Evolutionary conservation across 2,797 vertebrate genomes (phyloP).

Genomic region (Tokudaia muenninki): DNA sequence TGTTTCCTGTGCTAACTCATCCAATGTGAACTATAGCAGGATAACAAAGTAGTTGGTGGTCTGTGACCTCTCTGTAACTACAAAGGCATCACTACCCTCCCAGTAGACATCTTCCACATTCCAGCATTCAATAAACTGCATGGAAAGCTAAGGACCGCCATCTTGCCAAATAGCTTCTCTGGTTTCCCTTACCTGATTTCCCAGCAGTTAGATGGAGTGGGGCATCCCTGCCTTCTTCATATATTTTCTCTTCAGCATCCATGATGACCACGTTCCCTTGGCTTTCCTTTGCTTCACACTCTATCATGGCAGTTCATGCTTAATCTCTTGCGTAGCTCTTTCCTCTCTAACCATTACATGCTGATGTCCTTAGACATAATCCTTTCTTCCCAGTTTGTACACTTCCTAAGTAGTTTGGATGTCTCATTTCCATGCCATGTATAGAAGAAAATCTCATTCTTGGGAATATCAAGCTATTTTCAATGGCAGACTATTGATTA

Average conservation of each 20-base stretch:
- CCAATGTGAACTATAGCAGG: not conserved
- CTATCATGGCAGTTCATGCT: not conserved
- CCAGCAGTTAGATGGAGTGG: not conserved
- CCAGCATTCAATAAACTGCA: not conserved
- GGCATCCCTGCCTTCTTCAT: not conserved
- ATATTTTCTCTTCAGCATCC: not conserved
- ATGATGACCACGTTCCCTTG: not conserved
- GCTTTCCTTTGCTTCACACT: not conserved
- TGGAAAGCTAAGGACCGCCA: not conserved
- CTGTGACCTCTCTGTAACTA: not conserved
- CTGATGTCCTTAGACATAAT: not conserved
- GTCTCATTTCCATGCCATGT: not conserved
- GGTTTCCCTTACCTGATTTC: not conserved
- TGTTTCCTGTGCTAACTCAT: not conserved
- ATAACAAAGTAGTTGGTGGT: not conserved
- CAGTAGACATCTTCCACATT: not conserved
- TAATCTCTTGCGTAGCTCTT: not conserved
- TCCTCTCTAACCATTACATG: not conserved
- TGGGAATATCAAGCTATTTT: not conserved
- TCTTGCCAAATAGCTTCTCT: not conserved
- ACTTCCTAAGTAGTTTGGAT: not conserved
- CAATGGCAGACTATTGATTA: not conserved
- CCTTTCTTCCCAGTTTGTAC: not conserved
- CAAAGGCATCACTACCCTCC: not conserved
- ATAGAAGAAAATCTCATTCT: not conserved